Evolutionary conservation across 2,113 vertebrate genomes (phyloP), one percentile per base, ranked within the genome.

Genomic region (Eleginops maclovinus): DNA sequence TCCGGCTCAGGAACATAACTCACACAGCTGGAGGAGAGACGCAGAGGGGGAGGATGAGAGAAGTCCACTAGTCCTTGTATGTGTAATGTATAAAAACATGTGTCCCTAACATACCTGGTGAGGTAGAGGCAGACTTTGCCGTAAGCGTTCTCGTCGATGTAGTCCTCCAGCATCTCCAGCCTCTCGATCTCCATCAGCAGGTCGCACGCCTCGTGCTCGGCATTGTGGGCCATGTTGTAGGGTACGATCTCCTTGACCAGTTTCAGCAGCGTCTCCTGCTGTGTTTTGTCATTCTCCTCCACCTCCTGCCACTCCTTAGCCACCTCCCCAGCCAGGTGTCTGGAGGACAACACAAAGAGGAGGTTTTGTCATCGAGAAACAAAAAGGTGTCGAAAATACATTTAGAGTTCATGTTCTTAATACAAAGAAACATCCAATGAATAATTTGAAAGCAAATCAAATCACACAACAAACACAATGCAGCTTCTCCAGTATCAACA

Each of bases 261-360:
- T 43, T 97, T 97, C 43, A 99, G 93, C 12, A 99, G 93, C 0
- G 95, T 96, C 79, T 99, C 97, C 86, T 97, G 96, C 88, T 99
- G 97, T 5, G 93, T 91, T 85, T 97, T 98, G 87, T 99, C 98
- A 0, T 91, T 96, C 65, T 99, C 98, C 84, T 99, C 98, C 0
- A 99, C 95, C 86, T 99, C 98, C 87, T 99, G 98, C 98, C 98
- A 99, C 80, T 99, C 98, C 78, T 99, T 99, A 4, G 98, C 98
- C 69, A 99, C 98, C 79, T 99, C 98, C 46, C 98, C 98, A 10
- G 98, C 95, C 68, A 99, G 92, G 75, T 99, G 98, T 88, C 98
- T 99, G 81, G 0, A 26, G 26, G 46, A 60, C 41, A 36, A 7
- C 0, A 21, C 16, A 82, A 9, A 81, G 16, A 21, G 49, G n/a